Conservation (phyloP, 2,797 vertebrate species). For the Pithecia hirsuta region DNA sequence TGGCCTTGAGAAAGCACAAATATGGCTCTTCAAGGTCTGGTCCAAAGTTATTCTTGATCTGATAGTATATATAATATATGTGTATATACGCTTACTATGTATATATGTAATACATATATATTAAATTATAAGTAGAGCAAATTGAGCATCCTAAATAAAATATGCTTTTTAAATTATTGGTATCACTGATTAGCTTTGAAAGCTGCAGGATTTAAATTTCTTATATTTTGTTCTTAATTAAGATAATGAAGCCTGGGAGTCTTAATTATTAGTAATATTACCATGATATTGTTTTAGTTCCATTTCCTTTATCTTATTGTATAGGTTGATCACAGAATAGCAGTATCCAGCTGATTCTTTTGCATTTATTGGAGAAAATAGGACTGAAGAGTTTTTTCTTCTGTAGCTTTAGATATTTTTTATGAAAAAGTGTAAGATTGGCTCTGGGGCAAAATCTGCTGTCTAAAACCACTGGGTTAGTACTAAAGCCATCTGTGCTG, state of each 20-base stretch:
- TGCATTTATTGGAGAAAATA: not conserved
- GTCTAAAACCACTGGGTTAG: constrained; percentile 50
- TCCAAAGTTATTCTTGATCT: not conserved
- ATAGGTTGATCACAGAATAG: constrained; percentile 67
- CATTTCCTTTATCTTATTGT: constrained; percentile 66
- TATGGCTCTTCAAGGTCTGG: not conserved
- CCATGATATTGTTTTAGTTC: constrained; percentile 47
- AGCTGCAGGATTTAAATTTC: constrained; percentile 15
- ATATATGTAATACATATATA: not conserved
- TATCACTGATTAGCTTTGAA: constrained; percentile 54
- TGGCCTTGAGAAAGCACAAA: not conserved
- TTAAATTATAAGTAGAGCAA: not conserved
- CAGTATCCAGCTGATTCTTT: constrained; percentile 59
- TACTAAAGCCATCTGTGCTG: not conserved
- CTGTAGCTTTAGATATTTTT: constrained; percentile 45
- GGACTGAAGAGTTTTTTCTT: not conserved
- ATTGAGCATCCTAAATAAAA: not conserved
- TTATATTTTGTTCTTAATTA: constrained; percentile 15
- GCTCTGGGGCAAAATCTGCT: constrained; percentile 52
- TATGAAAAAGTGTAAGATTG: constrained; percentile 18
- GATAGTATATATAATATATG: not conserved
- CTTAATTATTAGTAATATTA: constrained; percentile 57
- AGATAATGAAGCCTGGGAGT: constrained; percentile 34
- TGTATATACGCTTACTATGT: not conserved
- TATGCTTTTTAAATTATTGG: not conserved